Base-by-base conservation (phyloP, 2,888 invertebrate genomes). In the Serripes groenlandicus region DNA sequence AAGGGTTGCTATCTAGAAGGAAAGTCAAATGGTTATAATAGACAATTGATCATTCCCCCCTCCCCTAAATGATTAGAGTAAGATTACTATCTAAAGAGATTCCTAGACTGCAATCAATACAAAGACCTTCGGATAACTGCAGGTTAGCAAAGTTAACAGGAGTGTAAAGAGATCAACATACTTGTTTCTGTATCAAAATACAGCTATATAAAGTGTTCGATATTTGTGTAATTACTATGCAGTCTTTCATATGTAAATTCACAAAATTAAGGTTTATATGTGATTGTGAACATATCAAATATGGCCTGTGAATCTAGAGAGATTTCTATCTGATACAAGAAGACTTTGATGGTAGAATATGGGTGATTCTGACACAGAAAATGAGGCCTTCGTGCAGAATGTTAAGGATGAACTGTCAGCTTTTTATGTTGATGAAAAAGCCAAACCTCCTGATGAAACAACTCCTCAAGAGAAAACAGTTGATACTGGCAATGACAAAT, bases 341-440 rank as follows among this genome's bases (percentile, higher is more conserved):
- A 37, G 23, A 32, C 23, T 26, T 28, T 4, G 21, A 32, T n/a
- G 34, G 54, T 58, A 18, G n/a, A 73, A 35, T 52, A 84, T 86
- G 83, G 81, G 76, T 34, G 86, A 82, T 56, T 76, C 83, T 58
- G 81, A 80, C 54, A 58, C 52, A 28, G 85, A 86, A 58, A 81
- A 83, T 81, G 87, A 81, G 54, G 71, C 69, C 49, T 85, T 87
- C 83, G 85, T 85, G 18, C 78, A 90, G n/a, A 84, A 89, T 86
- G 84, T 90, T 18, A 77, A 86, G 58, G 58, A 81, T 70, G 87
- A 86, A 58, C 56, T 90, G 66, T 75, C 85, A 35, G 85, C 88
- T 11, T 88, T 90, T 72, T 84, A 90, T 62, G 83, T 85, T 66
- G 73, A 81, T 75, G 82, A 83, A 5, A 71, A 81, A 75, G 83